Evolutionary conservation across 2,797 vertebrate genomes (phyloP).

Genomic region (Periparus ater): DNA sequence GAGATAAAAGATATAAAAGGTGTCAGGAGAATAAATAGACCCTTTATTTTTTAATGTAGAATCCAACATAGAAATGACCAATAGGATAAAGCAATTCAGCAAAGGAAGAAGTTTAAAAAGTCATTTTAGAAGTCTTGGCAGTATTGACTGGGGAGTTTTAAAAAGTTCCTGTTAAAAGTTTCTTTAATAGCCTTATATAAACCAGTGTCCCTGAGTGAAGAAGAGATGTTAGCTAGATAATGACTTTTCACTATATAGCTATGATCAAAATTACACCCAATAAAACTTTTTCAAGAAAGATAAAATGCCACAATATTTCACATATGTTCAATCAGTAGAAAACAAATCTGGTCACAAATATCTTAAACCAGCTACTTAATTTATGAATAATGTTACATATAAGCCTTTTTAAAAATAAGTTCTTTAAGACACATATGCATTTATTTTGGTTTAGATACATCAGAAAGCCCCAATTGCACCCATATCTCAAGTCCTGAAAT

Average conservation of each 20-base stretch:
- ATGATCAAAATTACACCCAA: neutral
- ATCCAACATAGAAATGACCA: conserved; percentile 34
- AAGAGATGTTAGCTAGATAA: conserved; percentile 14
- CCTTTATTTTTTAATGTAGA: neutral
- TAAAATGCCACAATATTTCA: neutral
- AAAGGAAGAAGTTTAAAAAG: neutral
- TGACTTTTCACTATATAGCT: neutral
- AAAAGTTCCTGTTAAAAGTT: neutral
- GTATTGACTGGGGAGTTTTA: neutral
- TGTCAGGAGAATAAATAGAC: conserved; percentile 57
- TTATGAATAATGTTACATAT: neutral
- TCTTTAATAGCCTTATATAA: neutral
- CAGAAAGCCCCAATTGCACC: neutral
- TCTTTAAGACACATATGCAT: neutral
- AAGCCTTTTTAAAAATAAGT: neutral
- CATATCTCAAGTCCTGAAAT: neutral
- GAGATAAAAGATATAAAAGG: conserved; percentile 61
- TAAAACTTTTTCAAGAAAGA: neutral
- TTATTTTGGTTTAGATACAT: neutral
- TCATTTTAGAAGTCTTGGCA: neutral
- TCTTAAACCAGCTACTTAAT: neutral
- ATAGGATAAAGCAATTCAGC: neutral
- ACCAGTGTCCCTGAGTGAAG: neutral
- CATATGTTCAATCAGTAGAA: neutral
- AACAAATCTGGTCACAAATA: neutral